These are phyloP conservation scores for Athene cunicularia DNA, from an alignment of 2,113 vertebrate genomes.

Conservation along the genomic window DNA sequence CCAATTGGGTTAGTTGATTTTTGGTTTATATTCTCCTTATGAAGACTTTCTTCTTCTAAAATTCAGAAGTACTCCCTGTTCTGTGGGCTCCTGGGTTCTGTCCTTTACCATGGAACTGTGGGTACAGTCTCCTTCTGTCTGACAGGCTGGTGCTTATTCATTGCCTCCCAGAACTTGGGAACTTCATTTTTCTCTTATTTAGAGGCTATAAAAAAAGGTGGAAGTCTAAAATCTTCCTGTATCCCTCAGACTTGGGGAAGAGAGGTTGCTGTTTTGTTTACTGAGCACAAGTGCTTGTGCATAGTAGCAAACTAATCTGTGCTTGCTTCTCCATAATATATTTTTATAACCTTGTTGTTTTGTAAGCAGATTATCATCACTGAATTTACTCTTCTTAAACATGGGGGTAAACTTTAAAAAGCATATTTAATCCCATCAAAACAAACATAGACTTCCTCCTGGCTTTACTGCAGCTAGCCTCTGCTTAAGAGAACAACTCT, in stretches of 20 bases:
- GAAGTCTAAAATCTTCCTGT: background rate
- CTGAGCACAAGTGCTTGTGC: background rate
- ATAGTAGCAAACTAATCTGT: background rate
- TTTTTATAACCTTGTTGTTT: background rate
- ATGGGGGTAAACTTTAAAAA: background rate
- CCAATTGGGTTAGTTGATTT: slow-evolving; percentile 38
- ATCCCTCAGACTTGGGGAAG: background rate
- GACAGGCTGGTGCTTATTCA: background rate
- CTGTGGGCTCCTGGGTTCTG: background rate
- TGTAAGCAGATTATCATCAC: background rate
- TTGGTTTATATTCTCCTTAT: slow-evolving; percentile 5
- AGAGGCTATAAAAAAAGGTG: slow-evolving; percentile 31
- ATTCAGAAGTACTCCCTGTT: background rate
- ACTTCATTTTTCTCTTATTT: slow-evolving; percentile 27
- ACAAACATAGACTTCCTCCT: background rate
- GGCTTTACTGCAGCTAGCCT: background rate
- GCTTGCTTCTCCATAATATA: background rate
- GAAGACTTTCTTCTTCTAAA: slow-evolving; percentile 3
- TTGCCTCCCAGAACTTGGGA: background rate
- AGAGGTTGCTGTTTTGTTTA: background rate
- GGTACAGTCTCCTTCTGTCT: background rate
- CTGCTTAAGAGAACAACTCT: slow-evolving; percentile 39
- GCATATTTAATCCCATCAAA: background rate
- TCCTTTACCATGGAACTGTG: background rate
- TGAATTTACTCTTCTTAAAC: background rate